Evolutionary conservation across 2,797 vertebrate species (phyloP).

Genomic region (Rhinophrynus dorsalis): DNA sequence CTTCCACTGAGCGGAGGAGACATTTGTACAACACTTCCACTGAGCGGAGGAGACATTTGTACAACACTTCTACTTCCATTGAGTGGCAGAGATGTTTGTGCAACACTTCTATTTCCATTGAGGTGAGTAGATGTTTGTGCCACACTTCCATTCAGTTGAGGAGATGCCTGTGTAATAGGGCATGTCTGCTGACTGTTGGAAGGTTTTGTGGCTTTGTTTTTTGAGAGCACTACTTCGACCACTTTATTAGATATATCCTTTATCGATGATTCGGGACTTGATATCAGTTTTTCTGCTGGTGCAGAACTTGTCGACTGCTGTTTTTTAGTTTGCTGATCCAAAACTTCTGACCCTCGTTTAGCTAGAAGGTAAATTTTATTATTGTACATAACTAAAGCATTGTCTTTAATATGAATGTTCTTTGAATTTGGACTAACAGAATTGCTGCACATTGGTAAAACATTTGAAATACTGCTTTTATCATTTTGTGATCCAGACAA

Average conservation of each 20-base stretch:
- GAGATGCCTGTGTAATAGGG: constrained; percentile 35
- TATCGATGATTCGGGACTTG: constrained; percentile 35
- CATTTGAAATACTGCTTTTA: constrained; percentile 50
- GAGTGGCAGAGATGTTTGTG: no score
- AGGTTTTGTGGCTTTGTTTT: constrained; percentile 56
- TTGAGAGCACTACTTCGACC: constrained; percentile 65
- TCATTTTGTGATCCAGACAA: constrained; percentile 56
- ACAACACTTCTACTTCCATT: no score
- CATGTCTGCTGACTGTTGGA: constrained; percentile 48
- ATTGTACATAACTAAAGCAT: constrained; percentile 70
- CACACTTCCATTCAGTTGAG: no score
- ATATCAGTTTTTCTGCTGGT: not conserved
- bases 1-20: no score
- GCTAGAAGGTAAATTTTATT: constrained; percentile 69
- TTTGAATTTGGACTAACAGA: constrained; percentile 53
- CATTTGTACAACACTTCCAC: no score
- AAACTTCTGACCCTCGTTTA: constrained; percentile 58
- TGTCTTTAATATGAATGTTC: constrained; percentile 62
- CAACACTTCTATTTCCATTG: no score
- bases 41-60: no score
- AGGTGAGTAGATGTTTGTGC: no score
- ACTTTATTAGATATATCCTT: constrained; percentile 63
- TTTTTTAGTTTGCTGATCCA: constrained; percentile 51
- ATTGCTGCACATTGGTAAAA: constrained; percentile 51
- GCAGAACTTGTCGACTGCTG: not conserved